Conservation (phyloP, 30 jellyfish, hydroid and myxozoan species). For the Chironex yamaguchii region DNA sequence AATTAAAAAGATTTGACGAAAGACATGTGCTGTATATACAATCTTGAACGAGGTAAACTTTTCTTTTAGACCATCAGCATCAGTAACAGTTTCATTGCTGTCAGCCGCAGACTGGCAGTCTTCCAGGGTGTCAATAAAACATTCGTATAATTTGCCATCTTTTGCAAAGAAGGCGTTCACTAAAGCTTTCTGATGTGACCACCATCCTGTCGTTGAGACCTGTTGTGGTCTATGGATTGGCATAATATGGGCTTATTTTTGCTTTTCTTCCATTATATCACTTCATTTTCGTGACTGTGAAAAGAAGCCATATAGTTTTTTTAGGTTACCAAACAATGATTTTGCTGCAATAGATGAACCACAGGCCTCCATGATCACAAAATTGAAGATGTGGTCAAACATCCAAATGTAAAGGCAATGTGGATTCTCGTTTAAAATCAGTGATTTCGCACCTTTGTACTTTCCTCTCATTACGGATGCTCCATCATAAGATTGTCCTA, state of each 20-base stretch:
- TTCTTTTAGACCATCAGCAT: conserved; percentile 14
- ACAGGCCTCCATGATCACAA: conserved; percentile 16
- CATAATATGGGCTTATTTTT: not conserved
- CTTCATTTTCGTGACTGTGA: not conserved
- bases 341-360: conserved; percentile 9
- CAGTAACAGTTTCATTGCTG: conserved; percentile 6
- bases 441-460: conserved; percentile 4
- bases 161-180: conserved; percentile 23
- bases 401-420: conserved; percentile 32
- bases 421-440: not conserved
- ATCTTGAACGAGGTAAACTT: not conserved
- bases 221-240: conserved; percentile 25
- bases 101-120: not conserved
- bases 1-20: not conserved
- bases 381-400: conserved; percentile 5
- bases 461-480: conserved; percentile 43
- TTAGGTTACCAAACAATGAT: not conserved
- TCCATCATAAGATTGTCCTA: conserved; percentile 29
- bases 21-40: not conserved
- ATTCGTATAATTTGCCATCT: not conserved
- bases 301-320: conserved; percentile 8
- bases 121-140: not conserved
- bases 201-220: conserved; percentile 33
- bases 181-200: conserved; percentile 26
- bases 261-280: conserved; percentile 4